Percentiles rank a stretch among this genome's conserved stretches.
Conservation (phyloP, 92 coral and sea anemone genomes). For the Actinernus sp. region DNA sequence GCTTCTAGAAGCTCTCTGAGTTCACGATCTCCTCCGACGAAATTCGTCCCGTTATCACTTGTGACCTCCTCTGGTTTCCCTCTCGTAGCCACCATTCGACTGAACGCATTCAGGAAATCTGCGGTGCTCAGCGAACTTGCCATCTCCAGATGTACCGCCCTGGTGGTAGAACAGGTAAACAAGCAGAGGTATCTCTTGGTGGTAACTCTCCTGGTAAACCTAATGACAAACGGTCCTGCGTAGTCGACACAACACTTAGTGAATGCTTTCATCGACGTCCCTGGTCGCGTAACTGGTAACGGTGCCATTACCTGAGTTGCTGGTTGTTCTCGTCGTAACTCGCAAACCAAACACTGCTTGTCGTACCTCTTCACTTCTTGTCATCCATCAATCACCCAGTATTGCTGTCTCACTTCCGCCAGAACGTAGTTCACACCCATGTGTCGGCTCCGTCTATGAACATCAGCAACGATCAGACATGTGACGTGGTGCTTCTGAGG, state of each 20-base stretch:
- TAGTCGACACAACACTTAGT: constrained; percentile 25
- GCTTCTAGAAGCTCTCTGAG: too few species aligned
- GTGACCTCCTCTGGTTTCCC: too few species aligned
- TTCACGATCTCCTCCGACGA: too few species aligned
- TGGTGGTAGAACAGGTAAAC: constrained; percentile 31
- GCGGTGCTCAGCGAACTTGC: too few species aligned
- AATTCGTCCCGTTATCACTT: too few species aligned
- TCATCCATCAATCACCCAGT: constrained; percentile 13
- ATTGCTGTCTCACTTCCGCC: constrained; percentile 23
- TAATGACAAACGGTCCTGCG: constrained; percentile 24
- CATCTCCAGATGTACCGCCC: too few species aligned
- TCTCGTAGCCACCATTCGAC: too few species aligned
- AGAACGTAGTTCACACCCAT: constrained; percentile 49
- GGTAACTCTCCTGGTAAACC: constrained; percentile 25
- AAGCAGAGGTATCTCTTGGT: constrained; percentile 24
- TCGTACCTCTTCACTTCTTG: constrained; percentile 3
- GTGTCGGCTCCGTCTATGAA: constrained; percentile 29
- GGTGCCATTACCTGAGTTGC: constrained; percentile 29
- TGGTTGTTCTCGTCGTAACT: not conserved
- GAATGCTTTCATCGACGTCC: constrained; percentile 34
- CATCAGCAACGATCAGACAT: constrained; percentile 32
- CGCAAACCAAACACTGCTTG: too few species aligned
- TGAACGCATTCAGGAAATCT: too few species aligned
- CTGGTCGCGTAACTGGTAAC: constrained; percentile 18
- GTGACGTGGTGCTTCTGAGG: too few species aligned